phyloP scores from a whole-genome alignment of 2,113 vertebrate species.

The Phaethon lepturus region DNA sequence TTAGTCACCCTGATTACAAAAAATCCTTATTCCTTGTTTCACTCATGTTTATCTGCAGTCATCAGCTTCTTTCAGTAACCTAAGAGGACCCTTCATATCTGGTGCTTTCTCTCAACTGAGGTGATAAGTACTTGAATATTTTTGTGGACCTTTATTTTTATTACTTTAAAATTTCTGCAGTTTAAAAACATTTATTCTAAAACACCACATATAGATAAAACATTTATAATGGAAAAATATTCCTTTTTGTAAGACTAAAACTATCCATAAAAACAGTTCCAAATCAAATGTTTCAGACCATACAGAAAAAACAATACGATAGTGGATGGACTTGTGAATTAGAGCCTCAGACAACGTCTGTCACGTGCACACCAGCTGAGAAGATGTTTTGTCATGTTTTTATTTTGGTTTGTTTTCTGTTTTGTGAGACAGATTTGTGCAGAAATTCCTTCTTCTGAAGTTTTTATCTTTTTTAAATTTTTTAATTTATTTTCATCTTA shows the following conservation, averaged over 20 bases:
- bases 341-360: background rate
- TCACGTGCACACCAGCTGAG: background rate
- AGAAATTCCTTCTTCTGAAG: background rate
- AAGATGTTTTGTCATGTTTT: background rate
- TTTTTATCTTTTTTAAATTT: background rate
- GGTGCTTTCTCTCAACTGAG: background rate
- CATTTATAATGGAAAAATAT: background rate
- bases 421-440: background rate
- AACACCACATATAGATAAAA: background rate
- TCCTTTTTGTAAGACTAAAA: background rate
- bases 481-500: background rate
- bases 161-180: background rate
- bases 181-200: background rate
- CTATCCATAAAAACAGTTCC: background rate
- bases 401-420: background rate
- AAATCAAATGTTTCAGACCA: background rate
- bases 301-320: background rate
- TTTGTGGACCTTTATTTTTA: background rate
- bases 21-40: background rate
- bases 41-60: background rate
- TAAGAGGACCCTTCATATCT: background rate
- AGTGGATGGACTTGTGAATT: background rate
- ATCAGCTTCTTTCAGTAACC: background rate
- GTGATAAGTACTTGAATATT: background rate
- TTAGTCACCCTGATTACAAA: background rate